A percentile compares a stretch with the other conserved stretches of the same genome.
Evolutionary conservation across 1,140 invertebrate genomes (phyloP).

Genomic region (Halesus radiatus): DNA sequence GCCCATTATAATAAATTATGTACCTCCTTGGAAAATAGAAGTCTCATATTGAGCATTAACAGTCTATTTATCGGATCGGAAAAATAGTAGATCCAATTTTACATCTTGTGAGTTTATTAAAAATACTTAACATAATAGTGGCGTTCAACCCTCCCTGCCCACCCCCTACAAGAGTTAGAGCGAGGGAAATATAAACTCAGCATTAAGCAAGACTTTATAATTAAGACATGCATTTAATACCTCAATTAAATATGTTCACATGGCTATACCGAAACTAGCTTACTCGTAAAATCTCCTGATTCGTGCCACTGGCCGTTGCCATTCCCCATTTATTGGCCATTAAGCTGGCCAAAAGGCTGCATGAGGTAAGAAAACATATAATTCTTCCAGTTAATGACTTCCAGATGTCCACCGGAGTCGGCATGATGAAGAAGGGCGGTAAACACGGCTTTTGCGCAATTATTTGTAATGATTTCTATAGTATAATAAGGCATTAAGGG

Average conservation of each 20-base stretch:
- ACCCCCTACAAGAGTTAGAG: too few relatives aligned
- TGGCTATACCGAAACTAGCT: background rate
- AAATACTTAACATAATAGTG: too few relatives aligned
- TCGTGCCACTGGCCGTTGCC: background rate
- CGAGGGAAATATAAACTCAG: too few relatives aligned
- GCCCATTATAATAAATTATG: too few relatives aligned
- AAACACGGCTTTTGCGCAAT: conserved; percentile 14
- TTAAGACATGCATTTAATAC: background rate
- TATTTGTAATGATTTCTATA: conserved; percentile 26
- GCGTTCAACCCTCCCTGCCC: too few relatives aligned
- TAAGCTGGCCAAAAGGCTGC: conserved; percentile 19
- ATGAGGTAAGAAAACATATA: conserved; percentile 32
- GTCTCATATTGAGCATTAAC: too few relatives aligned
- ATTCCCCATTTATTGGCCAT: conserved; percentile 31
- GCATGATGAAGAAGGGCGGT: conserved; percentile 12
- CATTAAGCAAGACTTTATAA: background rate
- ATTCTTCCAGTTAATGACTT: conserved; percentile 31
- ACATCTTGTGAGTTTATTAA: too few relatives aligned
- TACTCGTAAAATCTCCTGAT: conserved; percentile 14
- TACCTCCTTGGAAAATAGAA: too few relatives aligned
- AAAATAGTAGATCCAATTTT: too few relatives aligned
- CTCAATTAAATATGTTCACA: too few relatives aligned
- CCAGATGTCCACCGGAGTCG: conserved; percentile 40
- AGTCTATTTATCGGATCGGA: too few relatives aligned
- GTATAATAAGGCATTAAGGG: background rate